Base-by-base conservation (phyloP, 2,888 invertebrate species). In the Drosophila neotestacea region DNA sequence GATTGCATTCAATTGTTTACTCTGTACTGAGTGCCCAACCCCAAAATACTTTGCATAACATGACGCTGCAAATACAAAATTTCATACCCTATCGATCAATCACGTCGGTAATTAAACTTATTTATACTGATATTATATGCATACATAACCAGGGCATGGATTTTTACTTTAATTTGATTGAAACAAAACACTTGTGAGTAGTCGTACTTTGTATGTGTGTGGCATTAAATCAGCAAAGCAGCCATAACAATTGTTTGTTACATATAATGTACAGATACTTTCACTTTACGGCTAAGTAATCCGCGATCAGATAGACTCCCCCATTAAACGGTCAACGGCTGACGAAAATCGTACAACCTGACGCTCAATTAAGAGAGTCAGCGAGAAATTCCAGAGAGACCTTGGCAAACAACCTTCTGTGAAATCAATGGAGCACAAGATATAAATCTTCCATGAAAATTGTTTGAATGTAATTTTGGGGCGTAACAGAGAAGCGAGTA, bases 281-380 rank as follows among this genome's bases (percentile, higher is more conserved):
- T 84, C 84, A 84, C 84, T 84, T 84, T 73, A 88, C 67, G 76
- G 76, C 73, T 79, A 81, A 77, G 77, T 85, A 83, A 83, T 48
- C 70, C 69, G 66, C 68, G 65, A 65, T 77, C 74, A 47, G 27
- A 10, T 30, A 54, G 11, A 51, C 67, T 73, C 56, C 70, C 77
- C 74, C 85, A 87, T 83, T 84, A 77, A 83, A 58, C 79, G 87
- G 83, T 81, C 87, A 84, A 65, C 72, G 64, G 82, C 72, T 55
- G 77, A 62, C 42, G 48, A 58, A 65, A 73, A 65, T 52, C 39
- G 70, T 69, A 50, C 13, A 54, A 22, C 22, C 22, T 22, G 22
- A 22, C 22, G 48, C 60, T 59, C 32, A 41, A 50, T 38, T 27
- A 50, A 47, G 1, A 58, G 41, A 32, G n/a, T 22, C 22, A 9